phyloP scores from a whole-genome alignment of 2,888 invertebrate genomes.

The Hirudinaria manillensis region DNA sequence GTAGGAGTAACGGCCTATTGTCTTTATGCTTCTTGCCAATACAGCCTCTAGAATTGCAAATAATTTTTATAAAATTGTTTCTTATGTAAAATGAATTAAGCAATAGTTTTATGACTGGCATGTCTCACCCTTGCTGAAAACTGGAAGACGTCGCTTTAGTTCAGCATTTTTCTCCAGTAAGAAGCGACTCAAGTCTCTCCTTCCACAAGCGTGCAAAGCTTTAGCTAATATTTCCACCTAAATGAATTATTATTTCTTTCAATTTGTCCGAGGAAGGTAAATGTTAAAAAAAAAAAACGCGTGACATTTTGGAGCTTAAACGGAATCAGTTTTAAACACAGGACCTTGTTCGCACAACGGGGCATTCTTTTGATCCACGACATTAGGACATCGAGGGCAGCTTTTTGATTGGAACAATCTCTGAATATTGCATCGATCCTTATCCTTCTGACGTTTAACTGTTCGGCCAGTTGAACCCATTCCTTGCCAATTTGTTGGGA shows the following conservation, averaged over 20 bases:
- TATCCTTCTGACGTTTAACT: constrained; percentile 44
- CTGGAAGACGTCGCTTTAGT: neutral
- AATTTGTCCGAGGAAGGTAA: too few relatives aligned
- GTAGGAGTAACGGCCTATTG: constrained; percentile 14
- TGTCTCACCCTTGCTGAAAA: constrained; percentile 8
- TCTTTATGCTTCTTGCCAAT: constrained; percentile 10
- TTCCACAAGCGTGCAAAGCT: constrained; percentile 20
- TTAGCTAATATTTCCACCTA: constrained; percentile 13
- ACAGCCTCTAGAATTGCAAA: constrained; percentile 11
- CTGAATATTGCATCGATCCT: constrained; percentile 50
- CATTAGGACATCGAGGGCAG: constrained; percentile 49
- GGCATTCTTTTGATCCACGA: constrained; percentile 51
- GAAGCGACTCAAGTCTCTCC: constrained; percentile 18
- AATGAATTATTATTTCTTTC: too few relatives aligned
- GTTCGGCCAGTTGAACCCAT: constrained; percentile 46
- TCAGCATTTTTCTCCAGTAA: constrained; percentile 14
- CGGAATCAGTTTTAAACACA: too few relatives aligned
- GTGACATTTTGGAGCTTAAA: too few relatives aligned
- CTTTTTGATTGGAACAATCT: constrained; percentile 43
- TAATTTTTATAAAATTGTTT: neutral
- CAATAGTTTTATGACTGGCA: neutral
- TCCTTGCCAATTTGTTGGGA: constrained; percentile 48
- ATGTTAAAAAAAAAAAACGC: too few relatives aligned
- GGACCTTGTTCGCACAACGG: constrained; percentile 47
- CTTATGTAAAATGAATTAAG: too few relatives aligned